A percentile compares a stretch with the other conserved stretches of the same genome.
Conservation (phyloP, 2,888 invertebrate genomes). For the Eilema depressum region DNA sequence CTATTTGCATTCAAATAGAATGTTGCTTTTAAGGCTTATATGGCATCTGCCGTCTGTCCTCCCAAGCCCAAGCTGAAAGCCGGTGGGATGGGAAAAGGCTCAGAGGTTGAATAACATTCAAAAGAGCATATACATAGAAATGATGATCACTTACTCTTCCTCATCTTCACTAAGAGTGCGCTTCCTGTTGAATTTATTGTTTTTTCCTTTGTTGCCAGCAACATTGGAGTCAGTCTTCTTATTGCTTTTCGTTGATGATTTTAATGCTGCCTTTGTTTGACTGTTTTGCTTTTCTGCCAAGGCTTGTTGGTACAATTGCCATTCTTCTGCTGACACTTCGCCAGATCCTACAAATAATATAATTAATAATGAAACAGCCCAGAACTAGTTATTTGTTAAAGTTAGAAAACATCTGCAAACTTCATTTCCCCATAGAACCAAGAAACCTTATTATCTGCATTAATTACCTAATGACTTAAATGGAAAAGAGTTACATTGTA, state of each 20-base stretch:
- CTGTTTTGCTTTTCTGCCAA: slow-evolving; percentile 74
- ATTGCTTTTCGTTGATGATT: slow-evolving; percentile 49
- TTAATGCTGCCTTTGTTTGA: slow-evolving; percentile 57
- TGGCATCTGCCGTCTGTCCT: too few species aligned
- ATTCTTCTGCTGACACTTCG: slow-evolving; percentile 81
- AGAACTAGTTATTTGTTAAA: not conserved
- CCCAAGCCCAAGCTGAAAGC: too few species aligned
- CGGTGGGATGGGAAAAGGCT: not conserved
- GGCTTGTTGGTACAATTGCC: slow-evolving; percentile 82
- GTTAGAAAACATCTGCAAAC: too few species aligned
- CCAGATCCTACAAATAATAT: slow-evolving; percentile 63
- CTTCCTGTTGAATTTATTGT: slow-evolving; percentile 53
- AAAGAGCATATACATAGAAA: not conserved
- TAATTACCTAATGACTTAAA: too few species aligned
- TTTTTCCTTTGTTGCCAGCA: slow-evolving; percentile 42
- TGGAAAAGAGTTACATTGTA: too few species aligned
- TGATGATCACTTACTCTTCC: slow-evolving; percentile 69
- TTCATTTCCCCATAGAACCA: too few species aligned
- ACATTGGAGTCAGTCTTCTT: slow-evolving; percentile 52
- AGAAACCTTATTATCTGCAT: too few species aligned
- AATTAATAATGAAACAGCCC: not conserved
- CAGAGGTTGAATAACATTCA: not conserved
- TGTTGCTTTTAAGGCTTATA: too few species aligned
- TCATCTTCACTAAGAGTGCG: slow-evolving; percentile 72
- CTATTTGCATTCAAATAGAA: too few species aligned